Percentiles rank a stretch among this genome's conserved stretches.
These are phyloP conservation scores for Sipha maydis DNA, from an alignment of 2,888 invertebrate species.

Conservation along the genomic window DNA sequence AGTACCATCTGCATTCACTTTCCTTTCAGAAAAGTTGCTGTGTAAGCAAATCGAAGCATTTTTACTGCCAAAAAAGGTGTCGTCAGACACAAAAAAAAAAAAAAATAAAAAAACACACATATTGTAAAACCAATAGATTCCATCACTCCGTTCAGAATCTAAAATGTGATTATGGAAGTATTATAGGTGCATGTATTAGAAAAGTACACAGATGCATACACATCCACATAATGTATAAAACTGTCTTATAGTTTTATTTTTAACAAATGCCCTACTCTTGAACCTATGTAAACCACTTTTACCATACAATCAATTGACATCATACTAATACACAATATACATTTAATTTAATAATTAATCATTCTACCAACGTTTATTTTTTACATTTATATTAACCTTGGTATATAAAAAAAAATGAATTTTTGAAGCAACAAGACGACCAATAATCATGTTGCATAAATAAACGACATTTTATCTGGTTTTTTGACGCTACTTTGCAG, in stretches of 20 bases:
- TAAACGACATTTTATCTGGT: slow-evolving; percentile 48
- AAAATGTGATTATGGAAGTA: neutral
- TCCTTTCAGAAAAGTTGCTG: too few species aligned
- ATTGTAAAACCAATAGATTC: too few species aligned
- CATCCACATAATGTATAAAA: neutral
- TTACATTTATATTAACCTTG: slow-evolving; percentile 20
- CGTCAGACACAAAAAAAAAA: too few species aligned
- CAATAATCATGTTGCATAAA: slow-evolving; percentile 9
- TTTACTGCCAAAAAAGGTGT: too few species aligned
- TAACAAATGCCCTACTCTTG: neutral
- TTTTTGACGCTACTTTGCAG: slow-evolving; percentile 18
- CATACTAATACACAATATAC: slow-evolving; percentile 1
- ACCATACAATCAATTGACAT: slow-evolving; percentile 8
- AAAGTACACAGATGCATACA: neutral
- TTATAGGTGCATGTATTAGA: neutral
- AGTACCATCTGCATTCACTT: too few species aligned
- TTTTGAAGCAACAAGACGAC: slow-evolving; percentile 11
- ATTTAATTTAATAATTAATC: slow-evolving; percentile 29
- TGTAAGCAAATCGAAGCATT: too few species aligned
- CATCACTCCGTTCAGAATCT: too few species aligned
- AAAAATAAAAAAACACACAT: too few species aligned
- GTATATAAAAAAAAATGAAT: slow-evolving; percentile 6
- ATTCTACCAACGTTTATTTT: neutral
- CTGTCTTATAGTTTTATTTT: neutral
- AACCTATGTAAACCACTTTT: neutral